These are phyloP conservation scores for Mongoloraphidia duomilia DNA, from an alignment of 2,888 invertebrate genomes.

Conservation along the genomic window DNA sequence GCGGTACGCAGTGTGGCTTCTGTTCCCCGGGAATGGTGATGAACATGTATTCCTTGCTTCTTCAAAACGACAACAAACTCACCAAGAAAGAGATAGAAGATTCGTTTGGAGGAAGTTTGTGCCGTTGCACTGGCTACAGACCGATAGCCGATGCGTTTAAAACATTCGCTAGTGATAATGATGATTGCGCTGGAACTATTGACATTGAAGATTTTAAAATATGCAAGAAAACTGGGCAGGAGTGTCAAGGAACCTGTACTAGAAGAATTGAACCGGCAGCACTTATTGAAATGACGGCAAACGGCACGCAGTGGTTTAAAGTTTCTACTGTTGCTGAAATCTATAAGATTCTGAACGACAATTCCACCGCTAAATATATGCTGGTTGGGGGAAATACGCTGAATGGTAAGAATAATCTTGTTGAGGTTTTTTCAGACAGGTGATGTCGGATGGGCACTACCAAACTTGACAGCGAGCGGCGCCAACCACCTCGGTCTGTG, in stretches of 20 bases:
- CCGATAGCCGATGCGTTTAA: conserved; percentile 50
- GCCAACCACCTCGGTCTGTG: too few relatives aligned
- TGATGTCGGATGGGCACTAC: too few relatives aligned
- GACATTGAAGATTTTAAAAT: conserved; percentile 33
- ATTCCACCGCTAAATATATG: conserved; percentile 35
- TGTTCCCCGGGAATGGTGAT: conserved; percentile 66
- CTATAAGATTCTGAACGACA: conserved; percentile 36
- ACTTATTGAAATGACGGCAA: too few relatives aligned
- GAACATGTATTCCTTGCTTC: conserved; percentile 47
- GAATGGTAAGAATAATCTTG: conserved; percentile 36
- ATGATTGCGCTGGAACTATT: conserved; percentile 15
- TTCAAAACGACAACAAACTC: conserved; percentile 28
- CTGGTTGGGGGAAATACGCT: conserved; percentile 64
- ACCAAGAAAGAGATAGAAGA: conserved; percentile 50
- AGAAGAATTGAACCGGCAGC: conserved; percentile 12
- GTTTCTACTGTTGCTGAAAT: conserved; percentile 38
- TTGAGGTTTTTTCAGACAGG: too few relatives aligned
- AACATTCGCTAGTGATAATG: conserved; percentile 37
- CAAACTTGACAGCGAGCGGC: too few relatives aligned
- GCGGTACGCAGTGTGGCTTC: conserved; percentile 55
- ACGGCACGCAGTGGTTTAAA: conserved; percentile 36
- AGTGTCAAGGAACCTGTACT: conserved; percentile 6
- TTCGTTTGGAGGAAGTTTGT: conserved; percentile 54
- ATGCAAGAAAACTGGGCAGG: conserved; percentile 20
- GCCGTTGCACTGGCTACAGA: conserved; percentile 56